Evolutionary conservation across 2,113 vertebrate species (phyloP).

Genomic region (Hystrix cristata): DNA sequence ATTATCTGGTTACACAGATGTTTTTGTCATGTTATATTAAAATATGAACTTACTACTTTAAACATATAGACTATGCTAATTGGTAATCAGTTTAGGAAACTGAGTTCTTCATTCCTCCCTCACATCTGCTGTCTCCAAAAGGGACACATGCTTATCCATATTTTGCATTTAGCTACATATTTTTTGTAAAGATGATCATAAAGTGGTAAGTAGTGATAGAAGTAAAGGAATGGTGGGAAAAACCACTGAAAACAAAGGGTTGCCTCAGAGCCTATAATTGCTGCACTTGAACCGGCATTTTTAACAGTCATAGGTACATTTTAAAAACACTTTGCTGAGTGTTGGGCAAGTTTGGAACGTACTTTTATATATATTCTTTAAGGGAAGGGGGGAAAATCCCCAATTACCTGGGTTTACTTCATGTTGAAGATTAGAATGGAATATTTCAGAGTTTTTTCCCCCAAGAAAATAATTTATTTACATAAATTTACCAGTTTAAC

Average conservation of each 20-base stretch:
- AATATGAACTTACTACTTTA: constrained; percentile 39
- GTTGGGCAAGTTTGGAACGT: not conserved
- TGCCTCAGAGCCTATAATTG: not conserved
- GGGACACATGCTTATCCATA: not conserved
- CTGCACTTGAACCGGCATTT: not conserved
- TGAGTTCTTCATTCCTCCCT: not conserved
- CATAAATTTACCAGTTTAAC: not conserved
- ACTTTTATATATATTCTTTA: not conserved
- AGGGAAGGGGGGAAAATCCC: not conserved
- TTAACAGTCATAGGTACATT: not conserved
- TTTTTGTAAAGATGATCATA: constrained; percentile 50
- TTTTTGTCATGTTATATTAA: constrained; percentile 46
- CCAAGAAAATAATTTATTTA: not conserved
- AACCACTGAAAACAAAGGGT: not conserved
- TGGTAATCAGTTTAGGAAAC: not conserved
- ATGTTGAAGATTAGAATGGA: constrained; percentile 23
- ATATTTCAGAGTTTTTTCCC: not conserved
- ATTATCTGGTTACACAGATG: constrained; percentile 55
- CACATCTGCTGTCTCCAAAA: not conserved
- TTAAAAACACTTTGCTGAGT: constrained; percentile 51
- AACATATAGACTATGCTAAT: not conserved
- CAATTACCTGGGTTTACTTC: not conserved
- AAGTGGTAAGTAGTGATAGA: not conserved
- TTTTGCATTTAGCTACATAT: constrained; percentile 1
- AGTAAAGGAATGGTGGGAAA: not conserved